Evolutionary conservation across 2,113 vertebrate genomes (phyloP).

Genomic region (Neoarius graeffei): DNA sequence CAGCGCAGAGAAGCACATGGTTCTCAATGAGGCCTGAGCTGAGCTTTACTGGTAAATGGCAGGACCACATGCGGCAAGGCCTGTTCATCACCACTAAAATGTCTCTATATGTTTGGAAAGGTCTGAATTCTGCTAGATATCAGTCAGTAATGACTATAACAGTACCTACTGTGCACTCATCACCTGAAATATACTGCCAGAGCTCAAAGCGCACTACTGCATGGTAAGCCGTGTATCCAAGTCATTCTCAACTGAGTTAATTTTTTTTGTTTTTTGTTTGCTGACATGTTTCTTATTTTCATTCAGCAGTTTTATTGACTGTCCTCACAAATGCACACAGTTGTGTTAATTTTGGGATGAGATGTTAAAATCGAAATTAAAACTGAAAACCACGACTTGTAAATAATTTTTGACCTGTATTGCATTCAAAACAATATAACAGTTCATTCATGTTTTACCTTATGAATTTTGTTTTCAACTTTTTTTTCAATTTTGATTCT

Average conservation of each 20-base stretch:
- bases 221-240: neutral
- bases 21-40: conserved; percentile 39
- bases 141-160: conserved; percentile 39
- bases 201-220: conserved; percentile 6
- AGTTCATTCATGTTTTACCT: too few species aligned
- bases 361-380: too few species aligned
- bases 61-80: conserved; percentile 39
- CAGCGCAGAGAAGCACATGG: conserved; percentile 41
- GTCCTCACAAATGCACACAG: neutral
- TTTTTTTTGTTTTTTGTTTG: neutral
- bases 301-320: neutral
- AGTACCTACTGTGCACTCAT: conserved; percentile 31
- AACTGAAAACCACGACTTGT: too few species aligned
- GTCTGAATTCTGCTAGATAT: conserved; percentile 43
- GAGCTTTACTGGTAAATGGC: conserved; percentile 41
- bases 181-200: conserved; percentile 6
- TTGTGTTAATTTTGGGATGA: neutral
- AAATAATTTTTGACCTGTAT: too few species aligned
- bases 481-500: too few species aligned
- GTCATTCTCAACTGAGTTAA: neutral
- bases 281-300: neutral
- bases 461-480: too few species aligned
- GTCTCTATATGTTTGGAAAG: conserved; percentile 42
- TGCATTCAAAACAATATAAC: too few species aligned
- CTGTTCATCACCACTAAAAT: conserved; percentile 29